Base-by-base conservation (phyloP, 2,113 vertebrate genomes). In the Marcusenius ussheri region DNA sequence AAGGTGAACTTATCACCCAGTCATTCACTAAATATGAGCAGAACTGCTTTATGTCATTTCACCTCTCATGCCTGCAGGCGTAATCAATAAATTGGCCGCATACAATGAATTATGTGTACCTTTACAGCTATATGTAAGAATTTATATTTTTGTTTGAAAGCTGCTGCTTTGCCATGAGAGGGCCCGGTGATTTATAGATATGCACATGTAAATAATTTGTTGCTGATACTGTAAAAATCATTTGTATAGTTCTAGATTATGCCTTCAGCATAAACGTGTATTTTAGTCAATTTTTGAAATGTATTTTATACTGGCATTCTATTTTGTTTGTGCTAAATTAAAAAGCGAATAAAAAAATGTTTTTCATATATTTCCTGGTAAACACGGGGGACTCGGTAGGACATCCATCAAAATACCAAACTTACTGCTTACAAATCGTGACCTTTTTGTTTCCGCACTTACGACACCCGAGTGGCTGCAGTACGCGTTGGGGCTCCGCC, bases 231-330 rank as follows among this genome's bases (percentile, higher is more conserved):
- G 88, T 70, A 70, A 47, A 88, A 49, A 49, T 49, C 3, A 74
- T 89, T 46, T 89, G 50, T 89, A 84, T 83, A 83, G 21, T 53
- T 35, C 35, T 42, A 83, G 50, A 50, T 89, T 74, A 19, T 39
- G 50, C 6, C 19, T 89, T 89, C 13, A 53, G 15, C 70, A 39
- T 88, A 80, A 53, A 11, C 17, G 66, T 89, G 88, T 51, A 89
- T 35, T 53, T 51, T 56, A 42, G 50, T 46, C 66, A 19, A 49
- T 31, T 83, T 89, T 84, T 74, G 46, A 51, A 89, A 45, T 89
- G 89, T 83, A 62, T 62, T 89, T 89, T 89, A n/a, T 89, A 84
- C 80, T 89, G 19, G 45, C 88, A 85, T 45, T 58, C 6, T 58
- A 53, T n/a, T 84, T 89, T 89, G 50, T 84, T 58, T 84, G 21